A percentile compares a stretch with the other conserved stretches of the same genome.
phyloP scores from a whole-genome alignment of 2,888 invertebrate species.

The Cenopis cana region DNA sequence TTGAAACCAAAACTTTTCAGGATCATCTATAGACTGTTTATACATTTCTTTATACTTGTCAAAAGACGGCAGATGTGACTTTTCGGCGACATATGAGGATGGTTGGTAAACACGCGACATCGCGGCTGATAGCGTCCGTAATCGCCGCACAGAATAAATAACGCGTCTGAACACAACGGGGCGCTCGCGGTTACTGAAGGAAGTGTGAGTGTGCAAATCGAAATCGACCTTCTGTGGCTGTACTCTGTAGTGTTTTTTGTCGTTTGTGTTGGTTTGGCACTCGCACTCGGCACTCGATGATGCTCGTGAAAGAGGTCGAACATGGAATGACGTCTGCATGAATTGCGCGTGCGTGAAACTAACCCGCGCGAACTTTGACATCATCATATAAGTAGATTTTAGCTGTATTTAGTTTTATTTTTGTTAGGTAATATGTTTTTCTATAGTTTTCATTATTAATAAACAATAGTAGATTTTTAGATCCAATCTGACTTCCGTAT shows the following conservation, averaged over 20 bases:
- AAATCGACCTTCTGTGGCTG: conserved; percentile 30
- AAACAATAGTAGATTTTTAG: no score
- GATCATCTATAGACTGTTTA: conserved; percentile 93
- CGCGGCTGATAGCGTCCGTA: conserved; percentile 57
- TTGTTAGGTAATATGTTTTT: no score
- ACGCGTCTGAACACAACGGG: conserved; percentile 47
- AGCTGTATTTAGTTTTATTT: no score
- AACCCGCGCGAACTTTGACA: conserved; percentile 49
- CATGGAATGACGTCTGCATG: conserved; percentile 66
- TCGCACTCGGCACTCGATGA: conserved; percentile 17
- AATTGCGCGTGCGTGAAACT: conserved; percentile 66
- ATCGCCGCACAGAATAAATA: conserved; percentile 46
- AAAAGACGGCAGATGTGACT: conserved; percentile 82
- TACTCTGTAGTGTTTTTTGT: conserved; percentile 15
- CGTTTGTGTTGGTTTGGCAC: conserved; percentile 39
- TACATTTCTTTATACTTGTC: conserved; percentile 94
- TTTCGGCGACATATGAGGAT: conserved; percentile 88
- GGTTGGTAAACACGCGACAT: conserved; percentile 88
- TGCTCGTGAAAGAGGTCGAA: conserved; percentile 50
- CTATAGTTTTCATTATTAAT: no score
- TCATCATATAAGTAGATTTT: no score
- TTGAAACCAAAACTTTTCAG: conserved; percentile 96
- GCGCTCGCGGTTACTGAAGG: conserved; percentile 56
- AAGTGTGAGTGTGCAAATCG: conserved; percentile 7
- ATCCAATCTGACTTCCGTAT: no score